Percentiles rank a stretch among this genome's conserved stretches.
Evolutionary conservation across 2,113 vertebrate genomes (phyloP).

Genomic region (Alethe castanea): DNA sequence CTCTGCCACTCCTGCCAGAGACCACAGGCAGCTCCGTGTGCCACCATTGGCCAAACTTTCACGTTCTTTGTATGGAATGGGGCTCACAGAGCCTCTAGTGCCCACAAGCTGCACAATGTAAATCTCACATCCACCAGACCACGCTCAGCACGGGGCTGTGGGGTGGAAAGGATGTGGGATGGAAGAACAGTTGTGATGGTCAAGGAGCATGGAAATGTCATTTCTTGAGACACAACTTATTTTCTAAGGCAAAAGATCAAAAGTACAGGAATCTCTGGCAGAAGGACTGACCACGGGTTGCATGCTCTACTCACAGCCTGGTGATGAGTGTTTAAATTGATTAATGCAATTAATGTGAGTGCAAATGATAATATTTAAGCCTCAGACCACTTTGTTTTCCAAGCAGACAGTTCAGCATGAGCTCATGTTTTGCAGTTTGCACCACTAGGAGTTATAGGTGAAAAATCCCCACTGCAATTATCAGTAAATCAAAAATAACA

Average conservation of each 20-base stretch:
- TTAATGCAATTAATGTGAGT: fast-evolving
- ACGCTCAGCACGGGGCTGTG: background rate
- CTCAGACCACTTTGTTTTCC: background rate
- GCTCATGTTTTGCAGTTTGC: background rate
- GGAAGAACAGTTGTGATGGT: background rate
- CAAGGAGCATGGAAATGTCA: fast-evolving
- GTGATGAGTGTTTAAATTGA: background rate
- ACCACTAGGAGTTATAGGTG: background rate
- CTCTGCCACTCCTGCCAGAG: background rate
- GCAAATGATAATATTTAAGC: background rate
- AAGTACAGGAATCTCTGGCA: background rate
- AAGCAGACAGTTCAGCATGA: background rate
- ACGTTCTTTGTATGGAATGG: background rate
- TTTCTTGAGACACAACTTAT: background rate
- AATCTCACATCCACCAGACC: background rate
- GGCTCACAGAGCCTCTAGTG: background rate
- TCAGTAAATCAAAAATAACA: background rate
- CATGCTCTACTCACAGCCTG: background rate
- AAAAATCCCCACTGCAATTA: background rate
- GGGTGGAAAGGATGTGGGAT: background rate
- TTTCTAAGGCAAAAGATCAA: background rate
- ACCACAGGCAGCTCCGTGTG: background rate
- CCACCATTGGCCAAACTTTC: background rate
- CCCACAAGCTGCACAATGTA: background rate
- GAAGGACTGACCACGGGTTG: fast-evolving